Evolutionary conservation across 2,888 invertebrate species (phyloP).

Genomic region (Synanthedon formicaeformis): DNA sequence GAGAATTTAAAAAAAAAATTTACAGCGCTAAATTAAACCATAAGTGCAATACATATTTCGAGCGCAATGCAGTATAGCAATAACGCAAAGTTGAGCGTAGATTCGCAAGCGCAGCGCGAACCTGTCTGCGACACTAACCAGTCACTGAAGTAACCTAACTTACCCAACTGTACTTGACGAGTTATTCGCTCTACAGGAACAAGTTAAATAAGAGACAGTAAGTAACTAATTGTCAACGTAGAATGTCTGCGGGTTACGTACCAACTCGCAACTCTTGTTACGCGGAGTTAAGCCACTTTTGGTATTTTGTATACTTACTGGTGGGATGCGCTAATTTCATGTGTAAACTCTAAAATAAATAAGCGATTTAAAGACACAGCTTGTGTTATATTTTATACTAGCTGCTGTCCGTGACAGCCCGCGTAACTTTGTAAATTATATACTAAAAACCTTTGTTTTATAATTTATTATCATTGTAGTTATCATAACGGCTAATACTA

Average conservation of each 20-base stretch:
- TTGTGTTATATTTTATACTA: too few relatives aligned
- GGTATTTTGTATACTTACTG: background rate
- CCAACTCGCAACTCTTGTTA: background rate
- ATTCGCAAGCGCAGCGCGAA: slow-evolving; percentile 1
- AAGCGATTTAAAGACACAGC: too few relatives aligned
- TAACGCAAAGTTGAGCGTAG: slow-evolving; percentile 1
- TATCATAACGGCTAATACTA: too few relatives aligned
- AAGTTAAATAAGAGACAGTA: slow-evolving; percentile 33
- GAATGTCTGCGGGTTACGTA: background rate
- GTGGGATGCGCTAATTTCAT: background rate
- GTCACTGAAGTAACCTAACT: slow-evolving; percentile 32
- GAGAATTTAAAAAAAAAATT: slow-evolving; percentile 3
- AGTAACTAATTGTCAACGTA: slow-evolving; percentile 17
- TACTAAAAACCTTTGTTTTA: too few relatives aligned
- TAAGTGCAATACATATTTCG: too few relatives aligned
- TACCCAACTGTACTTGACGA: slow-evolving; percentile 19
- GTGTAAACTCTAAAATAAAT: background rate
- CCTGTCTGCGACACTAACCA: slow-evolving; percentile 18
- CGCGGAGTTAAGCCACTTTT: background rate
- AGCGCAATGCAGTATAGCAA: background rate
- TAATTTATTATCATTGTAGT: too few relatives aligned
- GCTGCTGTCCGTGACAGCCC: too few relatives aligned
- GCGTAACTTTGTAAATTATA: too few relatives aligned
- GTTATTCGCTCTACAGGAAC: slow-evolving; percentile 24
- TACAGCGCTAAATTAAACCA: too few relatives aligned